phyloP scores from a whole-genome alignment of 2,888 invertebrate species.

The Loripinus fragilis region DNA sequence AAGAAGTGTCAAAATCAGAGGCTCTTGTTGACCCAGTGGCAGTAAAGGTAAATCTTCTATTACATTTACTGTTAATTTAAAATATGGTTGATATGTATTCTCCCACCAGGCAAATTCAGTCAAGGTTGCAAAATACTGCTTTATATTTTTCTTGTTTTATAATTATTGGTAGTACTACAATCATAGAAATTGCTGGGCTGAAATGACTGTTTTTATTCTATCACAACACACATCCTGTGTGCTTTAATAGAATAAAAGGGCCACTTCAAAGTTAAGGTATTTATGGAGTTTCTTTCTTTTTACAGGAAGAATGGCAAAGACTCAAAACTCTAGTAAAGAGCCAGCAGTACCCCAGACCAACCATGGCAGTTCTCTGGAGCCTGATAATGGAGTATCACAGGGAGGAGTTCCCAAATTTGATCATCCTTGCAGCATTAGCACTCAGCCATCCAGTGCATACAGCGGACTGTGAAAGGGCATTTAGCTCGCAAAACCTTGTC shows the following conservation, averaged over 20 bases:
- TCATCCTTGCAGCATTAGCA: conserved; percentile 30
- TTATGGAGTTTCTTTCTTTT: not conserved
- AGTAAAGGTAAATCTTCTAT: not conserved
- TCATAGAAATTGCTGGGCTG: too few species aligned
- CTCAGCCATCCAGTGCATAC: conserved; percentile 44
- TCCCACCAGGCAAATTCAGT: too few species aligned
- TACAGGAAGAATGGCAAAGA: conserved; percentile 34
- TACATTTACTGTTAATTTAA: too few species aligned
- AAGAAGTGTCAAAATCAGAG: not conserved
- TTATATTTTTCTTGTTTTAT: too few species aligned
- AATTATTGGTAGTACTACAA: too few species aligned
- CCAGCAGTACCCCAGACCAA: conserved; percentile 26
- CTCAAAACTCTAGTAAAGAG: conserved; percentile 32
- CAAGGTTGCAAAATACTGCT: too few species aligned
- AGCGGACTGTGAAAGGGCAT: conserved; percentile 48
- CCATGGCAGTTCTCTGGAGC: conserved; percentile 31
- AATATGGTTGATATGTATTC: too few species aligned
- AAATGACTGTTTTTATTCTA: too few species aligned
- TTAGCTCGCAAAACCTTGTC: conserved; percentile 36
- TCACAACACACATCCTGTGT: too few species aligned
- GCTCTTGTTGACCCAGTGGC: not conserved
- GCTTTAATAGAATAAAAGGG: too few species aligned
- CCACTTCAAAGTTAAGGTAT: not conserved
- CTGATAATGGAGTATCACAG: conserved; percentile 33
- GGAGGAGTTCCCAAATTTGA: conserved; percentile 42